These are phyloP conservation scores for Leucophenga montana DNA, from an alignment of 2,888 invertebrate genomes.

Conservation along the genomic window DNA sequence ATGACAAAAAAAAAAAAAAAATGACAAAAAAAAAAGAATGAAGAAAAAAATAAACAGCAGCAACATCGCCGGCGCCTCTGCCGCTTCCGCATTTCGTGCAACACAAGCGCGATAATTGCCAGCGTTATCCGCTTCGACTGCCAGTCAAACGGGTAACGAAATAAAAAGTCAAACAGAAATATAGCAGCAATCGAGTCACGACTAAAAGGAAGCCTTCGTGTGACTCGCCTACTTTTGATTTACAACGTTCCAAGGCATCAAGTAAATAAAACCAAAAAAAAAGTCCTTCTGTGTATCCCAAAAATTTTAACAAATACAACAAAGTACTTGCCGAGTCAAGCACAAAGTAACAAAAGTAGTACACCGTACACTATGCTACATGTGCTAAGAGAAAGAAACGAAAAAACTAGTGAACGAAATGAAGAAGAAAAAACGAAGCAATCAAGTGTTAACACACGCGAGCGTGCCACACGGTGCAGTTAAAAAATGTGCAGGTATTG, in stretches of 20 bases:
- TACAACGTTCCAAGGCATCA: constrained; percentile 61
- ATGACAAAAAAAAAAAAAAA: constrained; percentile 22
- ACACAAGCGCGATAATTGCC: constrained; percentile 66
- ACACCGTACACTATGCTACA: constrained; percentile 4
- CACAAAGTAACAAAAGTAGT: constrained; percentile 15
- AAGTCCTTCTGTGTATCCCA: constrained; percentile 15
- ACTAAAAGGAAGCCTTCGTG: constrained; percentile 53
- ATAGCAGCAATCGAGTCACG: constrained; percentile 13
- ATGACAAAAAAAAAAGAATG: background rate
- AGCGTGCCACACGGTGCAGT: background rate
- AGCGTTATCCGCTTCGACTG: constrained; percentile 64
- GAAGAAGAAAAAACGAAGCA: background rate
- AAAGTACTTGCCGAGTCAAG: background rate
- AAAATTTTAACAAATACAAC: constrained; percentile 20
- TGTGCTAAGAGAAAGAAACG: background rate
- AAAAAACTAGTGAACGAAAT: background rate
- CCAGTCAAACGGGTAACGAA: constrained; percentile 58
- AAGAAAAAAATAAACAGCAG: background rate
- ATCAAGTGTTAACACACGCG: constrained; percentile 18
- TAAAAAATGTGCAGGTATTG: no score
- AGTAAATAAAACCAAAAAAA: constrained; percentile 42
- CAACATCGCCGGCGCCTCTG: constrained; percentile 58
- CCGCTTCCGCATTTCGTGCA: constrained; percentile 64
- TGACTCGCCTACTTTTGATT: constrained; percentile 67
- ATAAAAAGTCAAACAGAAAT: constrained; percentile 3